phyloP scores from a whole-genome alignment of 2,113 vertebrate genomes.

The Platysternon megacephalum region DNA sequence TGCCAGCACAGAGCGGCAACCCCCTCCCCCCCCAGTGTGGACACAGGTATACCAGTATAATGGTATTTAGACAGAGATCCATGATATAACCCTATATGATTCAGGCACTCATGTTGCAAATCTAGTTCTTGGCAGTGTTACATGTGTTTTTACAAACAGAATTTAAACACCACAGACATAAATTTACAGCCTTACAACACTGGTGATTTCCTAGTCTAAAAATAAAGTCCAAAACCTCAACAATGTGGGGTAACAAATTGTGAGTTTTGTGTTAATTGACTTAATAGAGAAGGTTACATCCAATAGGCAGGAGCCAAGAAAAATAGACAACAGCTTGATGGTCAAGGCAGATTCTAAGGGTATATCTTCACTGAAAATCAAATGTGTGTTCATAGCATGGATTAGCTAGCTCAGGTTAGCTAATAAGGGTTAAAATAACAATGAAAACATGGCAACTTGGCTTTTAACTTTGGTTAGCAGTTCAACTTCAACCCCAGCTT shows the following conservation, averaged over 20 bases:
- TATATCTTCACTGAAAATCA: neutral
- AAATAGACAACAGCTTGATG: neutral
- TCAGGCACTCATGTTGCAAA: neutral
- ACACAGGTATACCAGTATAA: too few species aligned
- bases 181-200: slow-evolving; percentile 35
- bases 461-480: neutral
- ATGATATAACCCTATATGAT: neutral
- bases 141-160: slow-evolving; percentile 7
- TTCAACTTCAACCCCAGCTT: neutral
- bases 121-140: slow-evolving; percentile 18
- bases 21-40: too few species aligned
- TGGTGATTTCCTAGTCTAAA: slow-evolving; percentile 26
- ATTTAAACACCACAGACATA: neutral
- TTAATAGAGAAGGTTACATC: neutral
- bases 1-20: neutral
- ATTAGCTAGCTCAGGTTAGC: neutral
- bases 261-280: neutral
- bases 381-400: neutral
- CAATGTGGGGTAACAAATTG: neutral
- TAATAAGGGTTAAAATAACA: neutral
- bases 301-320: neutral
- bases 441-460: neutral
- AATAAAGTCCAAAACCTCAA: slow-evolving; percentile 2
- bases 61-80: neutral
- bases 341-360: neutral